These are phyloP conservation scores for Phortica okadai DNA, from an alignment of 2,888 invertebrate genomes.

Conservation along the genomic window DNA sequence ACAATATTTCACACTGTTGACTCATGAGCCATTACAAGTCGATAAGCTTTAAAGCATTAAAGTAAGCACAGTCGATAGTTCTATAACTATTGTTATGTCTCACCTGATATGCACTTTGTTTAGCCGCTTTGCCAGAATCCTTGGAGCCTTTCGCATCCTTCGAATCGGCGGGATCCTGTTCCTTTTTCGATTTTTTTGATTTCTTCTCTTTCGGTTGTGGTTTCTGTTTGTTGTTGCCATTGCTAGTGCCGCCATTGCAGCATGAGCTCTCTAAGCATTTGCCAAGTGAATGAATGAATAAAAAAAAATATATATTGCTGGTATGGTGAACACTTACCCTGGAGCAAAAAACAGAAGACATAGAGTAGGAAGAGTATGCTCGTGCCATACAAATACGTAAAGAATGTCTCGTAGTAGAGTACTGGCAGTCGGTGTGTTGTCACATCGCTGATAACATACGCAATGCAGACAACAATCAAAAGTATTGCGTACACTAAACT, in stretches of 20 bases:
- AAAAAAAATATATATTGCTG: neutral
- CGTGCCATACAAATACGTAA: conserved; percentile 94
- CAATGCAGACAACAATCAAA: conserved; percentile 93
- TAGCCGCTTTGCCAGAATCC: conserved; percentile 80
- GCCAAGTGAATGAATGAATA: neutral
- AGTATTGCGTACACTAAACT: conserved; percentile 97
- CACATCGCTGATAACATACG: conserved; percentile 96
- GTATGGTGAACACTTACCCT: conserved; percentile 78
- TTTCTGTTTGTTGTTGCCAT: conserved; percentile 80
- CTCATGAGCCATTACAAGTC: too few relatives aligned
- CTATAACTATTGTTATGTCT: conserved; percentile 47
- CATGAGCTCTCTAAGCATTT: conserved; percentile 84
- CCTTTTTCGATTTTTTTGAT: conserved; percentile 84
- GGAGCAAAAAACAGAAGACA: conserved; percentile 95
- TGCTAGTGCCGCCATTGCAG: conserved; percentile 81
- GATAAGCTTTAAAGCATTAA: too few relatives aligned
- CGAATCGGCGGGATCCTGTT: conserved; percentile 80
- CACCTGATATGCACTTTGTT: conserved; percentile 84
- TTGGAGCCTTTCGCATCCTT: conserved; percentile 79
- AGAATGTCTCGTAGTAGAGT: conserved; percentile 96
- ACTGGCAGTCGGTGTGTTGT: conserved; percentile 94
- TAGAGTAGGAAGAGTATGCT: conserved; percentile 95
- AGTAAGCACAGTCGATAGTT: too few relatives aligned
- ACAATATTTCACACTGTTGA: too few relatives aligned
- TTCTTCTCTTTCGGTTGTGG: conserved; percentile 83